phyloP scores from a whole-genome alignment of 2,888 invertebrate genomes.

The Melolontha melolontha region DNA sequence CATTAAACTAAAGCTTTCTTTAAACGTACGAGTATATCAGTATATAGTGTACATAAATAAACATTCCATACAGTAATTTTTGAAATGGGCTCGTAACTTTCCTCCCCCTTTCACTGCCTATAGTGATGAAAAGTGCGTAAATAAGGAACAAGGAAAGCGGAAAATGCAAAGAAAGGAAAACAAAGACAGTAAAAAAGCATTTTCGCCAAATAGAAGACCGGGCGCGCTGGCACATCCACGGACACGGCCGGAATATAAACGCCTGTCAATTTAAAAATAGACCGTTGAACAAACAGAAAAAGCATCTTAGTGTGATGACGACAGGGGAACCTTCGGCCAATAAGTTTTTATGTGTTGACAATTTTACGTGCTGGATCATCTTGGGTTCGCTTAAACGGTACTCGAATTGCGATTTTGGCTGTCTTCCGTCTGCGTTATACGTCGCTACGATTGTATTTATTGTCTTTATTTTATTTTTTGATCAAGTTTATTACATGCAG shows the following conservation, averaged over 20 bases:
- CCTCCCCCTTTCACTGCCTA: too few species aligned
- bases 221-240: constrained; percentile 14
- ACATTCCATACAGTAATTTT: too few species aligned
- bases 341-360: constrained; percentile 48
- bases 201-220: background rate
- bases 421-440: background rate
- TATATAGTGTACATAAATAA: too few species aligned
- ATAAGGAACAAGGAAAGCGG: too few species aligned
- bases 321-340: constrained; percentile 36
- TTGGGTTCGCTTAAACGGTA: constrained; percentile 34
- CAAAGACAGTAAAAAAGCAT: constrained; percentile 10
- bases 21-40: too few species aligned
- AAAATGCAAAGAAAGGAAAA: background rate
- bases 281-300: constrained; percentile 40
- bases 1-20: too few species aligned
- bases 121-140: too few species aligned
- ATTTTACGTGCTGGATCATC: constrained; percentile 46
- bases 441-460: background rate
- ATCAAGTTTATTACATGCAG: constrained; percentile 28
- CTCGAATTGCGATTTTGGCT: constrained; percentile 33
- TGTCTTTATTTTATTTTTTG: constrained; percentile 11
- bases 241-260: constrained; percentile 39
- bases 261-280: constrained; percentile 40
- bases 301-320: constrained; percentile 20
- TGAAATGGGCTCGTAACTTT: too few species aligned